phyloP scores from a whole-genome alignment of 2,888 invertebrate species.

The Eupithecia abbreviata region DNA sequence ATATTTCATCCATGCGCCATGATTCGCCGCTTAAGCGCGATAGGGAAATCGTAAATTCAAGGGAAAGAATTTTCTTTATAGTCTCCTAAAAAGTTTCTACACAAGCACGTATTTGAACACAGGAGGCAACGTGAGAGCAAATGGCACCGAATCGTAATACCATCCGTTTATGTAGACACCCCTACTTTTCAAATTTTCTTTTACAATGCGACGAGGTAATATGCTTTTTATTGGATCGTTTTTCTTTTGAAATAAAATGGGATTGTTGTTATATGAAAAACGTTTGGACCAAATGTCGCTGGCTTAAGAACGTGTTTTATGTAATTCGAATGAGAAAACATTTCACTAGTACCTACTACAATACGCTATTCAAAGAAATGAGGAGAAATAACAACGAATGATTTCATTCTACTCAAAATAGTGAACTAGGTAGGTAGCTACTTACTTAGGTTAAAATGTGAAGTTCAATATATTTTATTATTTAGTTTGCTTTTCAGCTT shows the following conservation, averaged over 20 bases:
- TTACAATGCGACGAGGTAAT: slow-evolving; percentile 72
- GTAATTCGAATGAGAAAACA: slow-evolving; percentile 44
- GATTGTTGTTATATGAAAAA: slow-evolving; percentile 62
- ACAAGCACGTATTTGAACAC: slow-evolving; percentile 70
- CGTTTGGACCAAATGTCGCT: slow-evolving; percentile 44
- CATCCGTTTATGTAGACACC: slow-evolving; percentile 70
- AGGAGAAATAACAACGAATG: background rate
- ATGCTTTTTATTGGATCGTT: slow-evolving; percentile 74
- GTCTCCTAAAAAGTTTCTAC: slow-evolving; percentile 73
- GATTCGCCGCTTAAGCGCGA: slow-evolving; percentile 78
- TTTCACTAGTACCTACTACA: slow-evolving; percentile 25
- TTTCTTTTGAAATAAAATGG: slow-evolving; percentile 69
- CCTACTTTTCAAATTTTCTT: slow-evolving; percentile 73
- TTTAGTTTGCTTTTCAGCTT: background rate
- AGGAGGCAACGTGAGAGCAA: slow-evolving; percentile 66
- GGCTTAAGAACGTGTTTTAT: slow-evolving; percentile 41
- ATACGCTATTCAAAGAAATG: slow-evolving; percentile 2
- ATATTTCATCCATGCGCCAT: slow-evolving; percentile 76
- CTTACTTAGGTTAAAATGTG: background rate
- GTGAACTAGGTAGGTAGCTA: background rate
- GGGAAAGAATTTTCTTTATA: slow-evolving; percentile 77
- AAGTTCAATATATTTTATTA: background rate
- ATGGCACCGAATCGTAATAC: slow-evolving; percentile 74
- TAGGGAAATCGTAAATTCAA: slow-evolving; percentile 80
- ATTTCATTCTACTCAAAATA: slow-evolving; percentile 1